These are phyloP conservation scores for Apotomis turbidana DNA, from an alignment of 2,888 invertebrate species.

Conservation along the genomic window DNA sequence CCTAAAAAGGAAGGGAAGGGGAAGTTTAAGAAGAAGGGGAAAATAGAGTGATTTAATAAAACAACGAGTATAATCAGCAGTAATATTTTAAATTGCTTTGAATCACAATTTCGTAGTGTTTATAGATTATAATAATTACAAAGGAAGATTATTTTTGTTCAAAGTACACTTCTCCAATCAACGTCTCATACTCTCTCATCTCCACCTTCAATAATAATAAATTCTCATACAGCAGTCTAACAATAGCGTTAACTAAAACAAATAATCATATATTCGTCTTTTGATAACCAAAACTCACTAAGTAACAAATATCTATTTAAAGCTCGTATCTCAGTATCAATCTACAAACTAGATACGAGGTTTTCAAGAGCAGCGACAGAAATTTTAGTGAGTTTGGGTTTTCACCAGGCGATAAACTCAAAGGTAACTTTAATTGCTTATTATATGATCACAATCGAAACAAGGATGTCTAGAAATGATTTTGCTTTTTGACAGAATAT, in stretches of 20 bases:
- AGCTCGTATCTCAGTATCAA: too few relatives aligned
- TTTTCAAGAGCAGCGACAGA: too few relatives aligned
- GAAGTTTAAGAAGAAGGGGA: too few relatives aligned
- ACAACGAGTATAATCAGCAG: constrained; percentile 78
- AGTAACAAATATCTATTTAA: too few relatives aligned
- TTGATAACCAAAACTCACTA: too few relatives aligned
- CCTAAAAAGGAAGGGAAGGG: neutral
- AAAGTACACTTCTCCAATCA: constrained; percentile 71
- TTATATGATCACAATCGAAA: constrained; percentile 42
- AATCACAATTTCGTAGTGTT: constrained; percentile 84
- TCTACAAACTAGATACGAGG: too few relatives aligned
- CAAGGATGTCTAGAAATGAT: constrained; percentile 35
- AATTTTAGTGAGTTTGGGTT: too few relatives aligned
- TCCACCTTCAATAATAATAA: constrained; percentile 49
- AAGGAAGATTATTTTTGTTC: constrained; percentile 79
- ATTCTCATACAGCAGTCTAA: constrained; percentile 41
- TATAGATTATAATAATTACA: constrained; percentile 82
- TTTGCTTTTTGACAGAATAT: constrained; percentile 22
- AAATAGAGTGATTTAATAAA: constrained; percentile 56
- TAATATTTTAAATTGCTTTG: constrained; percentile 84
- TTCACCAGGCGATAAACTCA: too few relatives aligned
- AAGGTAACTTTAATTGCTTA: constrained; percentile 45
- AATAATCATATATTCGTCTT: constrained; percentile 37
- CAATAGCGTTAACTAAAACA: constrained; percentile 40
- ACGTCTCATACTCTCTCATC: constrained; percentile 60